Base-by-base conservation (phyloP, 1,140 invertebrate genomes). In the Paraescarpia echinospica region DNA sequence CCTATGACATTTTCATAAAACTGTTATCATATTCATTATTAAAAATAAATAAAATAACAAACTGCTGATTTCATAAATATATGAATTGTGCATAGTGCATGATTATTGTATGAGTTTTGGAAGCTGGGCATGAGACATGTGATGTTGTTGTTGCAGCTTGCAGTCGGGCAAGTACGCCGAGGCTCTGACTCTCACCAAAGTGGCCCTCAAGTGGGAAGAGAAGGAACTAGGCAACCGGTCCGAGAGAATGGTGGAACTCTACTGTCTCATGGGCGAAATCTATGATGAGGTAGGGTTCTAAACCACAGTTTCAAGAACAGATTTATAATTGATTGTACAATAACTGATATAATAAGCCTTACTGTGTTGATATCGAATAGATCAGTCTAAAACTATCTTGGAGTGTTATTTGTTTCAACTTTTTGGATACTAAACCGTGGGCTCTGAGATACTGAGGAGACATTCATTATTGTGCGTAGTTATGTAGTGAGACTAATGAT, bases 141-240 rank as follows among this genome's bases (percentile, higher is more conserved):
- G 22, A 77, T 77, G 18, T 77, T 77, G 9, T 2, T 77, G 22
- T 77, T 34, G 33, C 93, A 96, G 95, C 22, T 95, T 96, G 33
- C 95, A 96, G 93, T 94, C 95, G 48, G 95, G 95, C 1, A 95
- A 95, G 93, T 95, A 96, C 90, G 94, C 94, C 93, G 95, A 96
- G 93, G 95, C 95, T 2, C 93, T 96, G 92, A 95, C 95, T 89
- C 92, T 96, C 12, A 91, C 95, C 33, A 95, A 95, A 91, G 95
- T 95, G 51, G 95, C 95, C 27, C 94, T 96, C 94, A 96, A 96
- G 92, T 95, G 95, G 89, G 95, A 96, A 93, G 95, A 96, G 93
- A 95, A 95, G 91, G 95, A 96, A 92, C 94, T 96, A 41, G 95
- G 95, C 51, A 95, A 94, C n/a, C 91, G 95, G 77, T 94, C 95